Evolutionary conservation across 2,888 invertebrate species (phyloP).

Genomic region (Lithophane socia): DNA sequence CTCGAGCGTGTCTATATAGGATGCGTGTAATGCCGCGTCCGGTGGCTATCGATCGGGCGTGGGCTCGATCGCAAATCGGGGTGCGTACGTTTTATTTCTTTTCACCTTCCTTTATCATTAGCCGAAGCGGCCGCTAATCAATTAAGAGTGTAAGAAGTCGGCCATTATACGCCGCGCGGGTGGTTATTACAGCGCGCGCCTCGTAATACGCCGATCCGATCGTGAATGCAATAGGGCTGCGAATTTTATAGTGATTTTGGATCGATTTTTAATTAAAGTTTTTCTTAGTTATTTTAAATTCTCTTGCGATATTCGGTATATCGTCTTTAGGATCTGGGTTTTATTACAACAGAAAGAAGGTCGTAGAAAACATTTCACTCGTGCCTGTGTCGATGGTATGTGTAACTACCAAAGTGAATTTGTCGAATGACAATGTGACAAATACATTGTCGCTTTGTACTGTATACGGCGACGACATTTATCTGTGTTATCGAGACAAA

Average conservation of each 20-base stretch:
- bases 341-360: constrained; percentile 65
- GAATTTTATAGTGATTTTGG: constrained; percentile 86
- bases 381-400: constrained; percentile 70
- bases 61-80: constrained; percentile 86
- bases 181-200: constrained; percentile 88
- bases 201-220: constrained; percentile 89
- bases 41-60: constrained; percentile 82
- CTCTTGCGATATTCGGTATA: constrained; percentile 58
- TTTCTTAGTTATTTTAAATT: constrained; percentile 74
- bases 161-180: constrained; percentile 89
- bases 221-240: constrained; percentile 89
- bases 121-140: constrained; percentile 90
- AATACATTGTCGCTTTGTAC: constrained; percentile 86
- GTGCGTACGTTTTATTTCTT: constrained; percentile 88
- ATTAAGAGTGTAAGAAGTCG: constrained; percentile 91
- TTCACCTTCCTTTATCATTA: constrained; percentile 91
- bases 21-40: constrained; percentile 71
- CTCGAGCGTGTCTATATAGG: constrained; percentile 51
- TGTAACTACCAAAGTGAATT: constrained; percentile 83
- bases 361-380: constrained; percentile 69
- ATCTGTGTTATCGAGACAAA: constrained; percentile 90
- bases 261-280: constrained; percentile 87
- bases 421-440: constrained; percentile 86
- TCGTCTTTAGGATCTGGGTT: constrained; percentile 36
- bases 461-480: constrained; percentile 88